Base-by-base conservation (phyloP, 2,797 vertebrate species). In the Tiaroga cobitis region DNA sequence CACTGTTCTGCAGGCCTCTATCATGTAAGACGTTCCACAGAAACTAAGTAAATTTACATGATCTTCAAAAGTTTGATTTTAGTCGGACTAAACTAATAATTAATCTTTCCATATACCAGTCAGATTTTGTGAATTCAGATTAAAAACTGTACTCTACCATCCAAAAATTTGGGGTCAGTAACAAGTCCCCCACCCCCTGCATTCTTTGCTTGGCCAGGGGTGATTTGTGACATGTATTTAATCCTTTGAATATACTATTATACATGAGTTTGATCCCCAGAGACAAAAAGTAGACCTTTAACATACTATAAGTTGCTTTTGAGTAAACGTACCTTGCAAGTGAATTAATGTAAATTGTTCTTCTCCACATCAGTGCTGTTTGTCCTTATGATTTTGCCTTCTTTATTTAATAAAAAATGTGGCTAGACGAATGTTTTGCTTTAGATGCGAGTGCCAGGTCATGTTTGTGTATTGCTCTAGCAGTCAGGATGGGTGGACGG, bases 401-500 rank as follows among this genome's bases (percentile, higher is more conserved):
- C 32, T 37, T 24, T 69, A 41, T 78, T 84, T 65, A 24, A 37
- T 54, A 39, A 15, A 34, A 24, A 70, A 39, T 79, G 75, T 41
- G 9, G 49, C 34, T 67, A 43, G n/a, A 21, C 19, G 5, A 43
- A n/a, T 65, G 8, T 67, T 69, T 61, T 80, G 46, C 43, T 75
- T 19, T 61, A 70, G 72, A 49, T 43, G 24, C 4, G 1, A 29
- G 37, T 56, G 73, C 68, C 84, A 80, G 65, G 84, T 83, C 13
- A 6, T 84, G 79, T 87, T 79, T 87, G 49, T 59, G 56, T 76
- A 77, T 51, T 61, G 49, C 74, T 26, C 29, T 77, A 70, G 82
- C 49, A 54, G 67, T 72, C 19, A 21, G 73, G 29, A 24, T 18
- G 29, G 39, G 21, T 51, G 49, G 4, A 61, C 46, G n/a, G 61